phyloP scores from a whole-genome alignment of 1,140 invertebrate genomes.

The Zaprionus nigranus region DNA sequence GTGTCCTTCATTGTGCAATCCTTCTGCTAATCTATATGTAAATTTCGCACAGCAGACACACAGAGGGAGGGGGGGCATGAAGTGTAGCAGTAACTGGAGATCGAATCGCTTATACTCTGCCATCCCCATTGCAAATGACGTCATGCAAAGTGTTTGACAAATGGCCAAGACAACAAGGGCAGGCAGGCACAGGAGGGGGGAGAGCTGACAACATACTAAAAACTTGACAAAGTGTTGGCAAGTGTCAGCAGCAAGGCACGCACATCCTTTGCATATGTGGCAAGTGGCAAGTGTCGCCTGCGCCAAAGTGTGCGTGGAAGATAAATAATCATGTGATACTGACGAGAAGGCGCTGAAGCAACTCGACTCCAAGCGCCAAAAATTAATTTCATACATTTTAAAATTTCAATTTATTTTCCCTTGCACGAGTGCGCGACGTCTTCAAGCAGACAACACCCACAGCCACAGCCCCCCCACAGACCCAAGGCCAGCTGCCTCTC shows the following conservation, averaged over 20 bases:
- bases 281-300: slow-evolving; percentile 20
- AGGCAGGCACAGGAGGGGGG: background rate
- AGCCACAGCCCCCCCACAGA: background rate
- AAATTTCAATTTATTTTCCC: slow-evolving; percentile 80
- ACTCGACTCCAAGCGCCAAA: slow-evolving; percentile 58
- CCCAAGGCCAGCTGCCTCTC: slow-evolving; percentile 21
- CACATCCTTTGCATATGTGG: slow-evolving; percentile 72
- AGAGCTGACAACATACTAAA: slow-evolving; percentile 79
- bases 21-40: slow-evolving; percentile 80
- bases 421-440: slow-evolving; percentile 73
- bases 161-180: slow-evolving; percentile 57
- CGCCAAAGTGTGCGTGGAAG: slow-evolving; percentile 71
- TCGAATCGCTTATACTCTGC: slow-evolving; percentile 33
- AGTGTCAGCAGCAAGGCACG: slow-evolving; percentile 64
- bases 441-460: slow-evolving; percentile 63
- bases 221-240: slow-evolving; percentile 80
- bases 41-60: slow-evolving; percentile 51
- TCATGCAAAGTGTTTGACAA: slow-evolving; percentile 75
- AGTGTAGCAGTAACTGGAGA: slow-evolving; percentile 21
- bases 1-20: slow-evolving; percentile 45
- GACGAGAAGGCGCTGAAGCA: slow-evolving; percentile 52
- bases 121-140: slow-evolving; percentile 54
- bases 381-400: slow-evolving; percentile 83
- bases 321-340: slow-evolving; percentile 76
- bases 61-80: background rate